A percentile compares a stretch with the other conserved stretches of the same genome.
These are phyloP conservation scores for Pseudomugil tenellus DNA, from an alignment of 2,797 vertebrate species.

Conservation along the genomic window DNA sequence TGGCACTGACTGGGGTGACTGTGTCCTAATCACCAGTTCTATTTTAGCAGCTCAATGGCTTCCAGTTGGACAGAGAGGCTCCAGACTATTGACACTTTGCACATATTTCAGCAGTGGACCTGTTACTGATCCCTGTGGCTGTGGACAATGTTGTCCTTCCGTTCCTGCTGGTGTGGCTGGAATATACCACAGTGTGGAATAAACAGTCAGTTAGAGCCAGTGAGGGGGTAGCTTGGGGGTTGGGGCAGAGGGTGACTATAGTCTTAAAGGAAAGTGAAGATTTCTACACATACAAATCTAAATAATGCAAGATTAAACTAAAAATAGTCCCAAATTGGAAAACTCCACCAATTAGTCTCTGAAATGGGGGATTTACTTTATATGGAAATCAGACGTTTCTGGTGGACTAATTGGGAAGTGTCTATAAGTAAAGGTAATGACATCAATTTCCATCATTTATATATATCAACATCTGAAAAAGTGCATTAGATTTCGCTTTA, in stretches of 20 bases:
- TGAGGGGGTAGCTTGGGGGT: no score
- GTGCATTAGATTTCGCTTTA: background rate
- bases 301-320: conserved; percentile 15
- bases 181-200: conserved; percentile 51
- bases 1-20: conserved; percentile 78
- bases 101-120: conserved; percentile 78
- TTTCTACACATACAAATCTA: conserved; percentile 7
- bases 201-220: conserved; percentile 63
- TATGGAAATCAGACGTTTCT: conserved; percentile 22
- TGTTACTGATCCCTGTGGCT: conserved; percentile 75
- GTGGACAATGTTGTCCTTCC: conserved; percentile 70
- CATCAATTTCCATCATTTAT: no score
- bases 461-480: conserved; percentile 11
- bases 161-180: conserved; percentile 68
- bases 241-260: no score
- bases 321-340: conserved; percentile 25
- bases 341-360: conserved; percentile 24
- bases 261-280: conserved; percentile 21
- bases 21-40: conserved; percentile 80
- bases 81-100: conserved; percentile 79
- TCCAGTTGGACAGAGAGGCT: conserved; percentile 81
- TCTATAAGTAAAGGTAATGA: conserved; percentile 14
- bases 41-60: conserved; percentile 80
- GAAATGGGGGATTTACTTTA: conserved; percentile 36
- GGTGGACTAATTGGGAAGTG: conserved; percentile 14